Conservation (phyloP, 2,113 vertebrate species). For the Rynchops niger region DNA sequence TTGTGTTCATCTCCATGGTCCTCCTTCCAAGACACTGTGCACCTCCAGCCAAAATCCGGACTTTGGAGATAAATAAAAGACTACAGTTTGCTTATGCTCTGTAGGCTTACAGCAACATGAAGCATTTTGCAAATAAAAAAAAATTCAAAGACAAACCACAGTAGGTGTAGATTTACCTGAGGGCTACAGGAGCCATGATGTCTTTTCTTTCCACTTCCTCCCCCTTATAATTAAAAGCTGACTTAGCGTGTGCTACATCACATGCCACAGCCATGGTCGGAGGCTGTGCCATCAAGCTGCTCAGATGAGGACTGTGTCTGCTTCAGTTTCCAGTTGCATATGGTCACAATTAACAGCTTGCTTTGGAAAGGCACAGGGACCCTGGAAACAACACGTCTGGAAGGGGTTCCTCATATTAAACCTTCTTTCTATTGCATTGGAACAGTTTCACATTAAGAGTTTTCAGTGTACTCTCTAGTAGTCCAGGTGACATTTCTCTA, state of each 20-base stretch:
- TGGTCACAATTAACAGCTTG: not conserved
- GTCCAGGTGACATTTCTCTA: not conserved
- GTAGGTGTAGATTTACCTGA: not conserved
- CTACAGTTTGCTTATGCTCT: not conserved
- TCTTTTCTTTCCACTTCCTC: not conserved
- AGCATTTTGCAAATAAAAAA: not conserved
- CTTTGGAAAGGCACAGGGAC: not conserved
- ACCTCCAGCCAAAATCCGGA: not conserved
- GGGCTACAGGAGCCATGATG: not conserved
- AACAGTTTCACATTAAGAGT: not conserved
- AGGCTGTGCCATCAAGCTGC: not conserved
- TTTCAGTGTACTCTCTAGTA: not conserved
- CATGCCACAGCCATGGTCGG: not conserved
- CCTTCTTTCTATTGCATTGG: not conserved
- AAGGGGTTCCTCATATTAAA: not conserved
- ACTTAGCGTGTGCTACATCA: not conserved
- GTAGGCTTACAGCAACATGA: not conserved
- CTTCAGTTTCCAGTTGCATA: not conserved
- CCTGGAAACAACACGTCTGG: accelerated
- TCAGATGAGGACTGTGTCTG: not conserved
- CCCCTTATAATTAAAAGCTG: not conserved
- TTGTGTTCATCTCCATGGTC: not conserved
- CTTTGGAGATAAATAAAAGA: not conserved
- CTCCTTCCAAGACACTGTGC: not conserved
- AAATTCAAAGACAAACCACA: not conserved